Conservation (phyloP, 1,140 invertebrate species). For the Sinella curviseta region DNA sequence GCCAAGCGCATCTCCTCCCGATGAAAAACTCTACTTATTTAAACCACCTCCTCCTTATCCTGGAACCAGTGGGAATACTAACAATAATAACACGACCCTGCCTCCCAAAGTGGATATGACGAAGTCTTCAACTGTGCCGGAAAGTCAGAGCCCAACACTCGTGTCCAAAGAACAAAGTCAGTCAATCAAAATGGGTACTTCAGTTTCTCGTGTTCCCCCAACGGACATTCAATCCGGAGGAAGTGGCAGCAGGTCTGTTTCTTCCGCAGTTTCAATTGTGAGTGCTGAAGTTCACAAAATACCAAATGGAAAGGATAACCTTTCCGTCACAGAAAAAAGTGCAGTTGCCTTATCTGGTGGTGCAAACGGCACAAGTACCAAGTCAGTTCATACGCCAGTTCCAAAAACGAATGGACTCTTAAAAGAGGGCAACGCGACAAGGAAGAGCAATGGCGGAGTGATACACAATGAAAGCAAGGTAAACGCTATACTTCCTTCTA, state of each 20-base stretch:
- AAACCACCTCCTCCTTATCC: conserved; percentile 79
- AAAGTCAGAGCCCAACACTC: background rate
- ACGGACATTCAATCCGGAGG: background rate
- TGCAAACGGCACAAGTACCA: background rate
- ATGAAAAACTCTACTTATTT: conserved; percentile 65
- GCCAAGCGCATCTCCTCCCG: background rate
- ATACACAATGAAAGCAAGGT: conserved; percentile 7
- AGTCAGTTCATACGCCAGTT: background rate
- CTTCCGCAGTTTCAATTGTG: background rate
- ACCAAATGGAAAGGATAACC: background rate
- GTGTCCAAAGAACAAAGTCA: background rate
- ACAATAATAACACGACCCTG: conserved; percentile 64
- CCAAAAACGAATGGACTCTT: conserved; percentile 3
- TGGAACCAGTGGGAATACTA: conserved; percentile 61
- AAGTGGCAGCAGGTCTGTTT: conserved; percentile 9
- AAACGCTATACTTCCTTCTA: background rate
- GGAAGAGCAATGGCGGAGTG: background rate
- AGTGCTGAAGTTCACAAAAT: conserved; percentile 13
- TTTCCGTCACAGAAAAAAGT: background rate
- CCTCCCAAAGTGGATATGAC: background rate
- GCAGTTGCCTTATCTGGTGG: background rate
- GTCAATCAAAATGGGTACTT: conserved; percentile 9
- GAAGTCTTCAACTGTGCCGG: background rate
- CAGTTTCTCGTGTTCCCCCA: conserved; percentile 5
- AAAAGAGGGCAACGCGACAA: background rate